A percentile compares a stretch with the other conserved stretches of the same genome.
Conservation (phyloP, 2,888 invertebrate species). For the Perithous albicinctus region DNA sequence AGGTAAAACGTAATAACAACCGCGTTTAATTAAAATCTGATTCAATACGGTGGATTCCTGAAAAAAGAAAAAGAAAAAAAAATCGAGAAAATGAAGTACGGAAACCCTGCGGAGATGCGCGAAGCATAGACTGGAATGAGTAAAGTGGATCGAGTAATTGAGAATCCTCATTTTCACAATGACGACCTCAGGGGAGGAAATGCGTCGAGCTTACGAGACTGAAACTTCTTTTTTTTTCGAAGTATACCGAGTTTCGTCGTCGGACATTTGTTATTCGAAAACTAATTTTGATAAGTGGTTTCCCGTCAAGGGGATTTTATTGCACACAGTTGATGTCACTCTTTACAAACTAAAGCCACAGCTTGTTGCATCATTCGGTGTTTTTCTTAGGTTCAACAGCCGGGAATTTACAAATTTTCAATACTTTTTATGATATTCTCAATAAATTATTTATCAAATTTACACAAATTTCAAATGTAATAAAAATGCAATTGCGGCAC, state of each 20-base stretch:
- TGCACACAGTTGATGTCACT: neutral
- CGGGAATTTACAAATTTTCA: no score
- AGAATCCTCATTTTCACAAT: conserved; percentile 31
- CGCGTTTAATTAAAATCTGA: neutral
- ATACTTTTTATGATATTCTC: neutral
- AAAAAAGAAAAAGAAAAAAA: conserved; percentile 26
- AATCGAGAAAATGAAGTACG: conserved; percentile 45
- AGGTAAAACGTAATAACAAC: neutral
- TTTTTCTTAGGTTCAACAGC: no score
- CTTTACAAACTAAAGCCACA: neutral
- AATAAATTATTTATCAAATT: neutral
- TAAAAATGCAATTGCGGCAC: no score
- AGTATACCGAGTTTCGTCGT: conserved; percentile 1
- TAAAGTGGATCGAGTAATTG: conserved; percentile 48
- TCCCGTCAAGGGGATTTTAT: conserved; percentile 2
- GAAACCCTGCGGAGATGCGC: conserved; percentile 35
- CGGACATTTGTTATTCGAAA: conserved; percentile 38
- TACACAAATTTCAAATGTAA: no score
- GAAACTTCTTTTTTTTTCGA: conserved; percentile 18
- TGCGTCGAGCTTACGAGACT: conserved; percentile 26
- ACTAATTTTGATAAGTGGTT: conserved; percentile 44
- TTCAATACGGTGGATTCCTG: neutral
- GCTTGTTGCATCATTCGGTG: neutral
- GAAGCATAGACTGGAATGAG: conserved; percentile 8
- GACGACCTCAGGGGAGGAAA: conserved; percentile 19